phyloP scores from a whole-genome alignment of 2,797 vertebrate species.

The Eulemur rubriventer region DNA sequence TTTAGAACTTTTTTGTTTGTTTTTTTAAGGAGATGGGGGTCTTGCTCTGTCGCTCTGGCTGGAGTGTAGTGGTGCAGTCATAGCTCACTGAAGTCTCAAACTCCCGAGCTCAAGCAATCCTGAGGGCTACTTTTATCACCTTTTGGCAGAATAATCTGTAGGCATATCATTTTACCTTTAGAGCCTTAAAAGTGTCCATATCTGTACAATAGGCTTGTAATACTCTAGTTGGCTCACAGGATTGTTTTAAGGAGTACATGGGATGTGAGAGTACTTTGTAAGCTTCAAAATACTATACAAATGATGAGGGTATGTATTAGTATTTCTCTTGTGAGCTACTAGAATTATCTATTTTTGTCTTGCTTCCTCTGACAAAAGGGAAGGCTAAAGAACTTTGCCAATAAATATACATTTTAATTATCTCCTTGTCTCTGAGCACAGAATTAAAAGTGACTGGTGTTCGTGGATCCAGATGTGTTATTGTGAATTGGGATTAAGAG shows the following conservation, averaged over 20 bases:
- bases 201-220: not conserved
- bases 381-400: not conserved
- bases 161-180: constrained; percentile 15
- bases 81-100: not conserved
- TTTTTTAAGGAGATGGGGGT: not conserved
- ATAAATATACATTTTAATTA: not conserved
- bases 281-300: constrained; percentile 13
- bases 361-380: not conserved
- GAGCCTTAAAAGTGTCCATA: not conserved
- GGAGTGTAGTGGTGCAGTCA: not conserved
- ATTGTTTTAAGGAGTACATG: constrained; percentile 2
- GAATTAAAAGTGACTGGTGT: not conserved
- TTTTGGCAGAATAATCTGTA: not conserved
- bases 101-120: not conserved
- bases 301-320: not conserved
- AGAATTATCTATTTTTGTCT: constrained; percentile 11
- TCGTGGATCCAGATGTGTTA: not conserved
- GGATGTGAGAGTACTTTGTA: not conserved
- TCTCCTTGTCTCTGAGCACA: not conserved
- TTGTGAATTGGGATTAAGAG: constrained; percentile 26
- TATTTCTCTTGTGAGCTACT: not conserved
- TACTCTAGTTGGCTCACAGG: not conserved
- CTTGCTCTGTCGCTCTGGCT: not conserved
- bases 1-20: not conserved
- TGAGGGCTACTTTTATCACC: not conserved